Evolutionary conservation across 92 coral and sea anemone genomes (phyloP).

Genomic region (Galaxea fascicularis): DNA sequence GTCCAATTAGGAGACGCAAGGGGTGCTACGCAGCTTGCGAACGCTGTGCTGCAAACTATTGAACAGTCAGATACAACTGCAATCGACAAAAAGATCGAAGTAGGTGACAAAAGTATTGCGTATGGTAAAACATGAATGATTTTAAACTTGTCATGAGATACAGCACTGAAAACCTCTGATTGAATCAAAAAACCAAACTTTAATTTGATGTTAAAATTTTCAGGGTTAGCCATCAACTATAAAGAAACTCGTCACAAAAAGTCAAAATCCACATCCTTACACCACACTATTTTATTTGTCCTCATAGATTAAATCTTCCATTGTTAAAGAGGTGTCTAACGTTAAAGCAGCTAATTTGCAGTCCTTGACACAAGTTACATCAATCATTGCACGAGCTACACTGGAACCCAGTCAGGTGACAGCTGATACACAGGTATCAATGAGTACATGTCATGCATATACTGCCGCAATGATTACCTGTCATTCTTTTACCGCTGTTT

Average conservation of each 20-base stretch:
- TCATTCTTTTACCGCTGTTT: no score
- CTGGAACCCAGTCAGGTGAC: constrained; percentile 73
- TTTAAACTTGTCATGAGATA: no score
- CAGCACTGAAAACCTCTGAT: no score
- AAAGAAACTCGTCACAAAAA: not conserved
- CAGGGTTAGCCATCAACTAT: no score
- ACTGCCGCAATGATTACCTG: not conserved
- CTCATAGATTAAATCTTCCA: constrained; percentile 62
- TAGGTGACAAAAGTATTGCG: not conserved
- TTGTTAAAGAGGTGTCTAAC: constrained; percentile 63
- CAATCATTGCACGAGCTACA: constrained; percentile 85
- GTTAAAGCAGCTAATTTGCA: constrained; percentile 74
- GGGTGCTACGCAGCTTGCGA: constrained; percentile 77
- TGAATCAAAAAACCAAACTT: no score
- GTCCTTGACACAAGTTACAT: constrained; percentile 82
- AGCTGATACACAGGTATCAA: constrained; percentile 60
- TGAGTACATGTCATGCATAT: not conserved
- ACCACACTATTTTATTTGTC: not conserved
- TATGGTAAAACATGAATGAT: not conserved
- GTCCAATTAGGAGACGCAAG: constrained; percentile 57
- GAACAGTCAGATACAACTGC: not conserved
- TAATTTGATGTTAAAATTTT: no score
- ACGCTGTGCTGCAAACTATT: constrained; percentile 57
- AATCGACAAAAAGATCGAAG: not conserved
- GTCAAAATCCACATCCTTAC: not conserved